Conservation (phyloP, 2,888 invertebrate genomes). For the Leptinotarsa tumamoca region DNA sequence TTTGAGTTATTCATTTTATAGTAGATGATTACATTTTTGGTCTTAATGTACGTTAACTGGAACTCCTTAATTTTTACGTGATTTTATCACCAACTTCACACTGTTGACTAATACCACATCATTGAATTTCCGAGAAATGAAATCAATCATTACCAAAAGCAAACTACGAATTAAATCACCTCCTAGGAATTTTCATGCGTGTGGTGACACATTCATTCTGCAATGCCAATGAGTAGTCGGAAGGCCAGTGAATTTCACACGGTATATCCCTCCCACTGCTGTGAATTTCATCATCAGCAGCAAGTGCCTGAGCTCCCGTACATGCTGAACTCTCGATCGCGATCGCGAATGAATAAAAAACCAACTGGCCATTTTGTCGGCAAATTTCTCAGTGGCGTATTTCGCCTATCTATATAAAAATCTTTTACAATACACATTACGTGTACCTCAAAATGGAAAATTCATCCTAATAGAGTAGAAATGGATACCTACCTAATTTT, state of each 20-base stretch:
- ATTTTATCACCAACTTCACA: background rate
- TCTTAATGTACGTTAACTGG: no score
- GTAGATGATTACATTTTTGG: no score
- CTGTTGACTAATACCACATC: background rate
- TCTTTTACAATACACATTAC: no score
- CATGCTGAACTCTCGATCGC: conserved; percentile 48
- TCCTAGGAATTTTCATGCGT: conserved; percentile 16
- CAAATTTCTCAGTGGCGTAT: conserved; percentile 18
- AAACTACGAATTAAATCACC: conserved; percentile 11
- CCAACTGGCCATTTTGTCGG: conserved; percentile 58
- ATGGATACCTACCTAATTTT: no score
- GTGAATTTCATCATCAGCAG: conserved; percentile 26
- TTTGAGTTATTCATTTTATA: no score
- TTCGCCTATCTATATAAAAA: background rate
- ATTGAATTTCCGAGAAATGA: background rate
- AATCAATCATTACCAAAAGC: conserved; percentile 7
- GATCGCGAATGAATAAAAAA: conserved; percentile 56
- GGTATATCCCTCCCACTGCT: conserved; percentile 26
- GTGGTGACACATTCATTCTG: conserved; percentile 10
- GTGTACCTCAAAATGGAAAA: background rate
- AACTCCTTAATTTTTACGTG: background rate
- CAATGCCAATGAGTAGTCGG: conserved; percentile 1
- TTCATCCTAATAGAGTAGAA: no score
- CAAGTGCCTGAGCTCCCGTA: conserved; percentile 41
- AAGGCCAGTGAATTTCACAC: conserved; percentile 14